Evolutionary conservation across 2,797 vertebrate species (phyloP).

Genomic region (Poecilia picta): DNA sequence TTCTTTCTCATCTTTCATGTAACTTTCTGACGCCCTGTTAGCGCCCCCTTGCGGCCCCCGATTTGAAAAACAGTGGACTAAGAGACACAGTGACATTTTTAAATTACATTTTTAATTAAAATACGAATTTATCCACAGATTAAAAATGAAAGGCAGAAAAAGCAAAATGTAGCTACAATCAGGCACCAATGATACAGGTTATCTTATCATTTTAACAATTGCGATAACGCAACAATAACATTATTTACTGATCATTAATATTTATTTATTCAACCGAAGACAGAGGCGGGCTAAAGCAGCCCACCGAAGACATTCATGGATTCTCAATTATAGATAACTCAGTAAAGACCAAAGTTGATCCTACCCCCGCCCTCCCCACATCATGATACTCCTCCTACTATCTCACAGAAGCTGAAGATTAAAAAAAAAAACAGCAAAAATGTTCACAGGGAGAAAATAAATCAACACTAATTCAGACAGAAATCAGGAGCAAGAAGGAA

Average conservation of each 20-base stretch:
- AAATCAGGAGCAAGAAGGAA: conserved; percentile 74
- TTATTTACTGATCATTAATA: conserved; percentile 81
- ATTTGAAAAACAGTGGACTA: no score
- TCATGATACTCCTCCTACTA: conserved; percentile 52
- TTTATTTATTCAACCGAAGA: conserved; percentile 80
- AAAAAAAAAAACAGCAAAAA: conserved; percentile 50
- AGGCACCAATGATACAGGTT: conserved; percentile 86
- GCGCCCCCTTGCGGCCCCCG: no score
- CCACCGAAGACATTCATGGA: conserved; percentile 78
- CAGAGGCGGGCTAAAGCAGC: conserved; percentile 59
- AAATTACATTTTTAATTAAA: conserved; percentile 85
- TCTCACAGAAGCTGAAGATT: conserved; percentile 66
- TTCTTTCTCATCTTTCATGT: neutral
- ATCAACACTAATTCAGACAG: conserved; percentile 68
- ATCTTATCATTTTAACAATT: conserved; percentile 82
- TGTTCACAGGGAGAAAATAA: conserved; percentile 70
- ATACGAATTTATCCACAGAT: conserved; percentile 87
- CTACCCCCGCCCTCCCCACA: conserved; percentile 28
- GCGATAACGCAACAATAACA: conserved; percentile 86
- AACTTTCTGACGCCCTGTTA: no score
- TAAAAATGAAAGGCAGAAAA: conserved; percentile 87
- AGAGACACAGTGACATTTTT: conserved; percentile 54
- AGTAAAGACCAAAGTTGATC: conserved; percentile 66
- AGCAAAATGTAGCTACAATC: conserved; percentile 86
- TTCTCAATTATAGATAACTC: conserved; percentile 73